Conservation (phyloP, 2,888 invertebrate species). For the Pogonocherus hispidulus region DNA sequence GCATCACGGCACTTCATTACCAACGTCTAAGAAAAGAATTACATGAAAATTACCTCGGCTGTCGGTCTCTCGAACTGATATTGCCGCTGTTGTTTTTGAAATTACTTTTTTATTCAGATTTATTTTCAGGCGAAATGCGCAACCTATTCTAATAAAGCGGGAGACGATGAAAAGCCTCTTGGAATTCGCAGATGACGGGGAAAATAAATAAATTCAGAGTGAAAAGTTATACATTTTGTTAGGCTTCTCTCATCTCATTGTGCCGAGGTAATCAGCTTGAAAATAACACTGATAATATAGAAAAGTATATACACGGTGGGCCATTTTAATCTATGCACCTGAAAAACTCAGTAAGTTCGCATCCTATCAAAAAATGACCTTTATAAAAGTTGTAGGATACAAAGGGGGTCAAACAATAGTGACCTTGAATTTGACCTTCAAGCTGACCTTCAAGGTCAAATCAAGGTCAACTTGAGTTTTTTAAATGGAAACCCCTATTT, state of each 20-base stretch:
- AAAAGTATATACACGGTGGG: too few relatives aligned
- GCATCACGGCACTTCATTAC: conserved; percentile 52
- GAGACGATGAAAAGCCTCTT: conserved; percentile 2
- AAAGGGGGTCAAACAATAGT: too few relatives aligned
- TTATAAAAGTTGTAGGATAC: too few relatives aligned
- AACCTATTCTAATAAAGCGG: conserved; percentile 9
- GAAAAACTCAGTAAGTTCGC: too few relatives aligned
- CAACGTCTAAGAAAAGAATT: conserved; percentile 33
- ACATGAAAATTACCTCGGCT: conserved; percentile 32
- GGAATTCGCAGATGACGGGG: conserved; percentile 4
- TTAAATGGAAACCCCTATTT: too few relatives aligned
- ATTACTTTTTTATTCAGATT: conserved; percentile 35
- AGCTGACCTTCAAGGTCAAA: too few relatives aligned
- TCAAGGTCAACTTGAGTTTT: too few relatives aligned
- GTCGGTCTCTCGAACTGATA: conserved; percentile 25
- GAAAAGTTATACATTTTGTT: not conserved
- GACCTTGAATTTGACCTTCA: too few relatives aligned
- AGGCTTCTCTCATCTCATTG: not conserved
- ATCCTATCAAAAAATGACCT: too few relatives aligned
- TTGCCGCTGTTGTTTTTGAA: conserved; percentile 34
- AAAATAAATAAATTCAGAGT: not conserved
- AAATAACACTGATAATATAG: not conserved
- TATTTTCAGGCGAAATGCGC: conserved; percentile 16
- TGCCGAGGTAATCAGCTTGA: not conserved
- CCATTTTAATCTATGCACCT: too few relatives aligned